A percentile compares a stretch with the other conserved stretches of the same genome.
phyloP scores from a whole-genome alignment of 2,888 invertebrate genomes.

The Caenorhabditis uteleia region DNA sequence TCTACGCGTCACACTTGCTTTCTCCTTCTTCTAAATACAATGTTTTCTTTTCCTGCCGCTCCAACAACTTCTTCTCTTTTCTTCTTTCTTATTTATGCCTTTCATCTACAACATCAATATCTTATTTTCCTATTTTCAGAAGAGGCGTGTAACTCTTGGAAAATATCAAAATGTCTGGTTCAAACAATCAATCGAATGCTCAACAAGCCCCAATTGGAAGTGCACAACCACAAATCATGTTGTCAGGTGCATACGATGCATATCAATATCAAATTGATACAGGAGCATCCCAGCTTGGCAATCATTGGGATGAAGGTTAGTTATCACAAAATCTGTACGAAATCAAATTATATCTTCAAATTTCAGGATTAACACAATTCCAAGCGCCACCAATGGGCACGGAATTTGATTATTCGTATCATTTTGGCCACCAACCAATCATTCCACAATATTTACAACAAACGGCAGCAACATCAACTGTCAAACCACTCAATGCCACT shows the following conservation, averaged over 20 bases:
- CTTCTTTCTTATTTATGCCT: neutral
- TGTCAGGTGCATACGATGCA: neutral
- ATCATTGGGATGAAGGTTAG: slow-evolving; percentile 31
- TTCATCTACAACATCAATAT: too few species aligned
- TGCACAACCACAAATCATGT: slow-evolving; percentile 5
- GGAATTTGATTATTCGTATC: neutral
- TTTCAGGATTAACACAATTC: too few species aligned
- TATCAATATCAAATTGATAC: slow-evolving; percentile 30
- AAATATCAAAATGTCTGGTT: slow-evolving; percentile 20
- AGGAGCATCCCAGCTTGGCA: slow-evolving; percentile 11
- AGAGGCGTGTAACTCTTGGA: too few species aligned
- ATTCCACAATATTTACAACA: slow-evolving; percentile 6
- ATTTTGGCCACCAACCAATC: too few species aligned
- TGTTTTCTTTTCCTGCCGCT: neutral
- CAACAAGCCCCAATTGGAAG: slow-evolving; percentile 10
- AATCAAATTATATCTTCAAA: too few species aligned
- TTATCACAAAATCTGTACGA: too few species aligned
- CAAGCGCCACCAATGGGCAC: too few species aligned
- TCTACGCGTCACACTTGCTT: neutral
- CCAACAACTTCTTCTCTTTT: neutral
- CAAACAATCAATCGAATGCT: slow-evolving; percentile 18
- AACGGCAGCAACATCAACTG: too few species aligned
- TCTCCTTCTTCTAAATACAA: neutral
- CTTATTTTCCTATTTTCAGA: neutral
- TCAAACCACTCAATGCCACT: too few species aligned